phyloP scores from a whole-genome alignment of 1,140 invertebrate genomes.

The Diachasma alloeum region DNA sequence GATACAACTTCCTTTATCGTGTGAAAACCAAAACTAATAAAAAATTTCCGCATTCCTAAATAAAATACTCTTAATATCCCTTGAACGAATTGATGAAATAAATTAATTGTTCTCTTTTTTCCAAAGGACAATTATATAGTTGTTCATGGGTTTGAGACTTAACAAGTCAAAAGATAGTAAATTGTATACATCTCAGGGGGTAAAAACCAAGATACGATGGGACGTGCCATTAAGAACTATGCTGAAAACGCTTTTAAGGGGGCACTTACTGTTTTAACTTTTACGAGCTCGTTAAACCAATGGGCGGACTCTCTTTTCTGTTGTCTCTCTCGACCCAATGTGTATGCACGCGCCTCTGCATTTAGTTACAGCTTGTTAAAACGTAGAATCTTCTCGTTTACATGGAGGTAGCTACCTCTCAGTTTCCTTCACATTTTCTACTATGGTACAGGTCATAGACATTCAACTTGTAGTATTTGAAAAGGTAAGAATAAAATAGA shows the following conservation, averaged over 20 bases:
- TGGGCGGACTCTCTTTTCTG: slow-evolving; percentile 23
- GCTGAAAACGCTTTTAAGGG: slow-evolving; percentile 39
- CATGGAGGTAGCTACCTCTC: slow-evolving; percentile 6
- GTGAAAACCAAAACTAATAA: no score
- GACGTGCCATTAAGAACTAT: slow-evolving; percentile 45
- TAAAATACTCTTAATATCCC: no score
- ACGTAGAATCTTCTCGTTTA: slow-evolving; percentile 39
- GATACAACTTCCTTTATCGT: no score
- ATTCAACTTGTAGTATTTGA: no score
- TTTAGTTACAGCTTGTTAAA: slow-evolving; percentile 49
- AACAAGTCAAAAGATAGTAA: not conserved
- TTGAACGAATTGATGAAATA: no score
- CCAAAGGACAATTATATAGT: no score
- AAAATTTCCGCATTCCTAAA: no score
- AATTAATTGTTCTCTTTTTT: no score
- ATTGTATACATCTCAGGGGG: not conserved
- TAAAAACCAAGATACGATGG: slow-evolving; percentile 36
- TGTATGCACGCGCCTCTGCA: slow-evolving; percentile 35
- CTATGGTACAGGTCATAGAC: not conserved
- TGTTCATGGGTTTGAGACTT: not conserved
- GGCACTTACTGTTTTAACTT: slow-evolving; percentile 52
- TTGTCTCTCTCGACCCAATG: slow-evolving; percentile 21
- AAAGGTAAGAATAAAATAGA: no score
- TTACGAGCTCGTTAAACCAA: slow-evolving; percentile 54
- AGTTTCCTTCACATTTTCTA: not conserved